Conservation (phyloP, 2,113 vertebrate genomes). For the Turnix velox region DNA sequence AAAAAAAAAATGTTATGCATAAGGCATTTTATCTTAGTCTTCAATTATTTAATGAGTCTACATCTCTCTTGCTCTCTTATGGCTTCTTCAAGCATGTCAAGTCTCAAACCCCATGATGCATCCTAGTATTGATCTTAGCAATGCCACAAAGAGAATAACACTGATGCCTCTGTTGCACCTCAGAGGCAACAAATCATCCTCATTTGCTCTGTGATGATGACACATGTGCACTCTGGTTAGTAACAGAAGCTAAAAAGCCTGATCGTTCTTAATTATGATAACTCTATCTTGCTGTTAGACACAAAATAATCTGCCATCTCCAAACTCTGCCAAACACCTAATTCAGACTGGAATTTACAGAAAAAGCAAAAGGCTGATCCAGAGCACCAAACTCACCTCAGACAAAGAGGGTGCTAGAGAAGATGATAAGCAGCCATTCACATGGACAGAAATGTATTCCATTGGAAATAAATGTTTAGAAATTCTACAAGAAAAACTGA, state of each 20-base stretch:
- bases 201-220: neutral
- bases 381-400: neutral
- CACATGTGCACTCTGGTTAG: neutral
- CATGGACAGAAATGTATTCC: neutral
- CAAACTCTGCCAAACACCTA: neutral
- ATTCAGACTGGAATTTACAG: neutral
- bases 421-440: neutral
- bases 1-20: neutral
- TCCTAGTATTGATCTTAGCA: neutral
- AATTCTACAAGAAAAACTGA: neutral
- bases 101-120: neutral
- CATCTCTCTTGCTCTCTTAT: neutral
- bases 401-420: neutral
- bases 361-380: neutral
- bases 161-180: neutral
- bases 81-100: neutral
- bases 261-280: neutral
- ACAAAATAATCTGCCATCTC: neutral
- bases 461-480: neutral
- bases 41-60: neutral
- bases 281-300: neutral
- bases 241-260: neutral
- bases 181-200: neutral
- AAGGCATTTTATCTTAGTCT: neutral
- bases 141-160: neutral